Base-by-base conservation (phyloP, 2,113 vertebrate species). In the Calidris pugnax region DNA sequence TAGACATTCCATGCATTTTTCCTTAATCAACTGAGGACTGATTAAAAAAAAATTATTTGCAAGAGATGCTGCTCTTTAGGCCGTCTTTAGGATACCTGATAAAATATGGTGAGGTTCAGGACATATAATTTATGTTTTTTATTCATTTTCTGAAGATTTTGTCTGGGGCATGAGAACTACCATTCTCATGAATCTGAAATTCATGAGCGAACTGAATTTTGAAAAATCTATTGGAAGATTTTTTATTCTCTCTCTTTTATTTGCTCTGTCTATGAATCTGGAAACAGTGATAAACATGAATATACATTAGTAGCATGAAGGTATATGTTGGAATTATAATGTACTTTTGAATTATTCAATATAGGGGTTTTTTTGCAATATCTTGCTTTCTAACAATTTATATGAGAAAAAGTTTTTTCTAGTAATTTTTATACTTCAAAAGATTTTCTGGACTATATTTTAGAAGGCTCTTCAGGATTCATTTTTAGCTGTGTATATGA, bases 331-430 rank as follows among this genome's bases (percentile, higher is more conserved):
- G 32, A 72, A 69, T 69, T 77, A 74, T 60, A 50, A 53, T 56
- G 90, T 69, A 26, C 12, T 66, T 80, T 43, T 48, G 10, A 37
- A 72, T 90, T 87, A 26, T 85, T n/a, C 23, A 18, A 23, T 43
- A 48, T 6, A 41, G 19, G 2, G 2, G 2, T 0, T 4, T 41
- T 41, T 48, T 60, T 69, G 9, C 22, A 71, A 23, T 66, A 45
- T 62, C 47, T 71, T 89, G 53, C 47, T 82, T 92, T 71, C 60
- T 87, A 76, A 32, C 12, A 33, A 24, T 76, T 73, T 62, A 13
- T 39, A 60, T 16, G 27, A 35, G 12, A 55, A 50, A 50, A 87
- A 71, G 28, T 45, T 41, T 81, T 30, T 56, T 91, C 10, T 39
- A 45, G 55, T 53, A 39, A 19, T 75, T 90, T 82, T 59, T 92